Conservation (phyloP, 2,797 vertebrate genomes). For the Holocentrus rufus region DNA sequence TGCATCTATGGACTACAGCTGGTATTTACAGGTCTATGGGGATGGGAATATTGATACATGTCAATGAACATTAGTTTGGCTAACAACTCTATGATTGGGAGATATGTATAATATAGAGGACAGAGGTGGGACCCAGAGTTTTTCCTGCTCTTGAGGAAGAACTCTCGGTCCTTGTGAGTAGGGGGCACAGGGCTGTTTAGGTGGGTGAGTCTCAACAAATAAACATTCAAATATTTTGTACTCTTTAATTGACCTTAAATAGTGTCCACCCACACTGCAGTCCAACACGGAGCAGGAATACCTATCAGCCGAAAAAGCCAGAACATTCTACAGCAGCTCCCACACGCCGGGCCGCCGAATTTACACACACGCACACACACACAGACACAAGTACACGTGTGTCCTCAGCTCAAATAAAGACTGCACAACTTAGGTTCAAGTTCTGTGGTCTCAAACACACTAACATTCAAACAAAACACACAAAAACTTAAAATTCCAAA, state of each 20-base stretch:
- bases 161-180: constrained; percentile 42
- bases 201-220: constrained; percentile 57
- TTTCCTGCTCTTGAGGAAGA: constrained; percentile 52
- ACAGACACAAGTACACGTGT: constrained; percentile 44
- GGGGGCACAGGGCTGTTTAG: constrained; percentile 45
- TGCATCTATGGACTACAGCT: constrained; percentile 64
- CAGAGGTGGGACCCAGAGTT: constrained; percentile 44
- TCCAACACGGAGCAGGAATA: constrained; percentile 70
- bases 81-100: constrained; percentile 59
- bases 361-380: constrained; percentile 61
- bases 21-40: constrained; percentile 69
- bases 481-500: constrained; percentile 57
- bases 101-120: constrained; percentile 64
- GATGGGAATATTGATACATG: constrained; percentile 55
- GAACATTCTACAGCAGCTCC: constrained; percentile 73
- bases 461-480: constrained; percentile 64
- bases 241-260: constrained; percentile 53
- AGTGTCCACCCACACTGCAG: constrained; percentile 68
- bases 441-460: constrained; percentile 58
- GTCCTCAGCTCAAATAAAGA: constrained; percentile 57
- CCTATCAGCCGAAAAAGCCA: constrained; percentile 58
- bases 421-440: constrained; percentile 54
- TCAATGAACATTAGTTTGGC: constrained; percentile 49
- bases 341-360: constrained; percentile 60
- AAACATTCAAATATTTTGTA: constrained; percentile 65